Evolutionary conservation across 2,888 invertebrate species (phyloP).

Genomic region (Piscicola geometra): DNA sequence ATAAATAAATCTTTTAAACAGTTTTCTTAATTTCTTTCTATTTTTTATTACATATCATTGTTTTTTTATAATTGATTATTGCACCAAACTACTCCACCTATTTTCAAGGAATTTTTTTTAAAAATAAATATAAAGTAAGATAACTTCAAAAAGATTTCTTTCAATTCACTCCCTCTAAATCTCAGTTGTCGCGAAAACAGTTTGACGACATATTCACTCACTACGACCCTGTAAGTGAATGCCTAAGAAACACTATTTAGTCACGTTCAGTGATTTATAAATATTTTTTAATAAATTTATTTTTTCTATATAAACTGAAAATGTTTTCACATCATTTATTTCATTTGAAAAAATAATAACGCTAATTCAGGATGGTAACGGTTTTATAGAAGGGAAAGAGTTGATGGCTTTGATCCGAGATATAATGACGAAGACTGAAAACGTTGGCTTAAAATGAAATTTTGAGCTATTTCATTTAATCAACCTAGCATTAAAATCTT

Average conservation of each 20-base stretch:
- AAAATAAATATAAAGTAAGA: no score
- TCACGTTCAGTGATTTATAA: neutral
- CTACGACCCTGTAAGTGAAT: slow-evolving; percentile 23
- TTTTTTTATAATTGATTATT: no score
- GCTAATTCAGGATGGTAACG: slow-evolving; percentile 34
- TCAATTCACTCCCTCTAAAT: no score
- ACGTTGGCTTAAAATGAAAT: slow-evolving; percentile 11
- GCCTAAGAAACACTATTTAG: neutral
- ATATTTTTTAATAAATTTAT: neutral
- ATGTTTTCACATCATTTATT: neutral
- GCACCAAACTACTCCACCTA: no score
- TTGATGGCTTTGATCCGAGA: slow-evolving; percentile 37
- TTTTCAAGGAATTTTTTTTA: no score
- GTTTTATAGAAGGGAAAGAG: slow-evolving; percentile 39
- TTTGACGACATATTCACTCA: slow-evolving; percentile 33
- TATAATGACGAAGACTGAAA: slow-evolving; percentile 35
- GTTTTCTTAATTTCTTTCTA: no score
- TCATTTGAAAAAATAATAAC: neutral
- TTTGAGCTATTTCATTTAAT: neutral
- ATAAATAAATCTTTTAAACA: no score
- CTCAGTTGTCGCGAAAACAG: slow-evolving; percentile 28
- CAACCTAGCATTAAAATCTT: neutral
- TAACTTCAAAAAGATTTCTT: no score
- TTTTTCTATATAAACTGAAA: neutral
- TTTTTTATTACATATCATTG: no score